Evolutionary conservation across 2,888 invertebrate species (phyloP), one percentile per base, ranked within the genome.

Genomic region (Hyppa rectilinea): DNA sequence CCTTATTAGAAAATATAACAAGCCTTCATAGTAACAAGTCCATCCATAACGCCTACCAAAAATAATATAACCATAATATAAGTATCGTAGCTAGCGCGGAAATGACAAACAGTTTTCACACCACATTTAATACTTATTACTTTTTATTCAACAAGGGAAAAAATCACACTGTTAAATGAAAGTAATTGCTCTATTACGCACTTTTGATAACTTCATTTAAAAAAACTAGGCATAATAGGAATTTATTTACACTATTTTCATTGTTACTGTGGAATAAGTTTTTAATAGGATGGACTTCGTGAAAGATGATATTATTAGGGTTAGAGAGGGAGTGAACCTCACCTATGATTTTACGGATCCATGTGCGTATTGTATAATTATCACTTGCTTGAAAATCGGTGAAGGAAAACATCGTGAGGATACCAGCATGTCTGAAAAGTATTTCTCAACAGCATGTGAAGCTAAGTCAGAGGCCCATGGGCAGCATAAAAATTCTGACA

Each of bases 201-300:
- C 20, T 49, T 55, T 56, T 55, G 55, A 55, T 62, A 50, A 55
- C 36, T 49, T 23, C 5, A 43, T 61, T 60, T 40, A 9, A 47
- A 53, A 9, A 47, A 53, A 17, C 20, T 10, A 2, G 12, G 20
- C 26, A 23, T 10, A 40, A 34, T 34, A 34, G 10, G 7, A 34
- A 50, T 50, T n/a, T 40, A 40, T 26, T n/a, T 0, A 6, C 4
- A 34, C 23, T 43, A 26, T 31, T 52, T 29, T 50, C 38, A 17
- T 23, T n/a, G 26, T 49, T 23, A 23, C 4, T 14, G 31, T 26
- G 10, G 36, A n/a, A n/a, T n/a, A n/a, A n/a, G n/a, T n/a, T n/a
- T n/a, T n/a, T n/a, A n/a, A n/a, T n/a, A n/a, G n/a, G n/a, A n/a
- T n/a, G n/a, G n/a, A n/a, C n/a, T n/a, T n/a, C n/a, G n/a, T n/a